A percentile compares a stretch with the other conserved stretches of the same genome.
Evolutionary conservation across 1,140 invertebrate genomes (phyloP).

Genomic region (Heliothis subflexa): DNA sequence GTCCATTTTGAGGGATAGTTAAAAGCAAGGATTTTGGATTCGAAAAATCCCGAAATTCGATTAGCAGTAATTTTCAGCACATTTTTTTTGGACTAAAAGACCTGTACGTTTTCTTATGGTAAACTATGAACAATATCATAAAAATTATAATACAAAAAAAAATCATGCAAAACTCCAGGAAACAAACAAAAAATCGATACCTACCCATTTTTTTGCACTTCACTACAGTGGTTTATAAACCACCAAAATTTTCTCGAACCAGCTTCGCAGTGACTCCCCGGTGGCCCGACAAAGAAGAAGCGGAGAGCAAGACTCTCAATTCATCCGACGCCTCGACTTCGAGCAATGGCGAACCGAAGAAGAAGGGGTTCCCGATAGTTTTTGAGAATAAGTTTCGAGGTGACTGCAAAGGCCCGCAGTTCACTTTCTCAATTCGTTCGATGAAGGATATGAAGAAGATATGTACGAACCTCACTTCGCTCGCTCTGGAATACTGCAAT

Average conservation of each 20-base stretch:
- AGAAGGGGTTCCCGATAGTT: not conserved
- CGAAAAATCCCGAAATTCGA: too few species aligned
- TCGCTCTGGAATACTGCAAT: slow-evolving; percentile 75
- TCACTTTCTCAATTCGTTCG: slow-evolving; percentile 53
- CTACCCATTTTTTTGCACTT: not conserved
- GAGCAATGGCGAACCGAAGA: not conserved
- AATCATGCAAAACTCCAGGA: not conserved
- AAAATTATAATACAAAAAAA: too few species aligned
- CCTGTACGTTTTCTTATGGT: too few species aligned
- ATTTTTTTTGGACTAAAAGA: too few species aligned
- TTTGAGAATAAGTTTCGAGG: not conserved
- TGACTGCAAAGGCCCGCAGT: slow-evolving; percentile 61
- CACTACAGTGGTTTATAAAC: not conserved
- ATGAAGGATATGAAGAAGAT: slow-evolving; percentile 49
- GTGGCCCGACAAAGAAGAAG: slow-evolving; percentile 25
- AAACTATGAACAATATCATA: too few species aligned
- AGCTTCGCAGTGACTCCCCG: slow-evolving; percentile 3
- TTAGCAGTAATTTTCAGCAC: too few species aligned
- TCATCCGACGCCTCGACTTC: not conserved
- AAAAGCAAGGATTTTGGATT: too few species aligned
- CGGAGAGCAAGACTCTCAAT: not conserved
- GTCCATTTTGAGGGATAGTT: too few species aligned
- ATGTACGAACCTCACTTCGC: slow-evolving; percentile 62
- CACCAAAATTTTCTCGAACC: not conserved
- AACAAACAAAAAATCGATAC: not conserved